Evolutionary conservation across 2,888 invertebrate genomes (phyloP).

Genomic region (Sipha maydis): DNA sequence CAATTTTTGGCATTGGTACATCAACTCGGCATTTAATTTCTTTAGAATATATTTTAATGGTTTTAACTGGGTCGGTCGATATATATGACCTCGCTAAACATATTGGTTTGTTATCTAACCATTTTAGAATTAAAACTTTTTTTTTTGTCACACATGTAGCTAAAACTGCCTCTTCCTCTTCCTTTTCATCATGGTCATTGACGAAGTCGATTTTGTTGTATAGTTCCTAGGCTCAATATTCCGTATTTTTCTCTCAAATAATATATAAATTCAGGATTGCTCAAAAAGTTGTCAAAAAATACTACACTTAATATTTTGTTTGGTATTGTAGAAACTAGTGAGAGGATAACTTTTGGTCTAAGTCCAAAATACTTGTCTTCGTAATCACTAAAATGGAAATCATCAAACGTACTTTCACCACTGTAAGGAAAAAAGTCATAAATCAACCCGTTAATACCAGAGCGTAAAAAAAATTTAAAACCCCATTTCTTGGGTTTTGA

Average conservation of each 20-base stretch:
- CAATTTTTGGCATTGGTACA: constrained; percentile 47
- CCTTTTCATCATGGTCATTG: constrained; percentile 58
- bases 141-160: constrained; percentile 62
- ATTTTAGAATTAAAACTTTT: constrained; percentile 64
- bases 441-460: constrained; percentile 66
- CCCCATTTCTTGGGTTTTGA: constrained; percentile 67
- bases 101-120: constrained; percentile 64
- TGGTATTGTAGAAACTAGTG: constrained; percentile 64
- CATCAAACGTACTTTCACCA: constrained; percentile 65
- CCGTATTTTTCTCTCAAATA: constrained; percentile 62
- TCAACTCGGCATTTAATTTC: constrained; percentile 8
- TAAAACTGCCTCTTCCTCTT: constrained; percentile 63
- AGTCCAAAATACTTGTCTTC: constrained; percentile 65
- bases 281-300: constrained; percentile 65
- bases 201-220: constrained; percentile 61
- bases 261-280: constrained; percentile 57
- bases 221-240: constrained; percentile 63
- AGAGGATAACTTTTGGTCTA: constrained; percentile 66
- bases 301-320: constrained; percentile 58
- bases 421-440: constrained; percentile 67
- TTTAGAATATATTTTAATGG: constrained; percentile 29
- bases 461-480: constrained; percentile 66
- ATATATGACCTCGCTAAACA: constrained; percentile 60
- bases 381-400: background rate
- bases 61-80: background rate